Base-by-base conservation (phyloP, 2,797 vertebrate genomes). In the Tokudaia tokunoshimensis region DNA sequence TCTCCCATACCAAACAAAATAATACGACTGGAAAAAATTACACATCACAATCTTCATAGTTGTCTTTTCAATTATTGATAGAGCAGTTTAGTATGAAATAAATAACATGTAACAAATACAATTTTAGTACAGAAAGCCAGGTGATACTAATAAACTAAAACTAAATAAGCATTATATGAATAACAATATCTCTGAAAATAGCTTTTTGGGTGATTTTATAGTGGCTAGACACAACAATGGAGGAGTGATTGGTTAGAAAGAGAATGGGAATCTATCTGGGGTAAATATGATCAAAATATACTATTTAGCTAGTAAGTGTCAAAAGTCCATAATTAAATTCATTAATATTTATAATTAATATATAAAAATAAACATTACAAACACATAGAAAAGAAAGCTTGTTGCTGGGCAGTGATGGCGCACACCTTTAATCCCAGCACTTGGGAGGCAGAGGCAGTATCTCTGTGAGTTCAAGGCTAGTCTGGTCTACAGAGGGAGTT, bases 1-100 rank as follows among this genome's bases (percentile, higher is more conserved):
- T 59, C 83, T 87, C 81, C 1, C 13, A 86, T 15, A 83, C 75
- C 19, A 47, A 94, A 80, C 12, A 76, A 80, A 76, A 81, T 84
- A 89, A 94, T 61, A 94, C 65, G 84, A 80, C 26, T 80, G 26
- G 85, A 76, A 91, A 6, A n/a, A 67, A 37, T 9, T 50, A 80
- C 10, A 87, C 1, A 63, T 63, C 17, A 57, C 50, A 89, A 65
- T n/a, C 57, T 84, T 88, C 63, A 76, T 14, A 44, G 3, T 0
- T 47, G 20, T 81, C 26, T 92, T 50, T 94, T 92, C 92, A n/a
- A 90, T 95, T 91, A 80, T 55, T 94, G 78, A 22, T 34, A 41
- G 24, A 78, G 52, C 37, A 74, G 74, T 65, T 92, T 84, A 55
- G 52, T 87, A 75, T 59, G 92, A 81, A 94, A 37, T 76, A 91